Conservation (phyloP, 1,140 invertebrate species). For the Conus betulinus region DNA sequence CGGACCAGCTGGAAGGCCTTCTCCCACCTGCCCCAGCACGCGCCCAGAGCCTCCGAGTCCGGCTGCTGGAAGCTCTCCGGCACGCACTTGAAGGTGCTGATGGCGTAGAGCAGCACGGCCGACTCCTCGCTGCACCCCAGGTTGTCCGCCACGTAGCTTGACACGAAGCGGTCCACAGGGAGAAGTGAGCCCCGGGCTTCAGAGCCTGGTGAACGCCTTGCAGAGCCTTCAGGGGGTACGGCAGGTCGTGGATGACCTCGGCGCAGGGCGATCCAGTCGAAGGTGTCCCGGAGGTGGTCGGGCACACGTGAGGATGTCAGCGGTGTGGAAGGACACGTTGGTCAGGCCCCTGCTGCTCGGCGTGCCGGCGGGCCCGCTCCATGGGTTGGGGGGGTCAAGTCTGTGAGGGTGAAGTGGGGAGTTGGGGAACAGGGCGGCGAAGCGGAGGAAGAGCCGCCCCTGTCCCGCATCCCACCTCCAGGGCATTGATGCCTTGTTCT, state of each 20-base stretch:
- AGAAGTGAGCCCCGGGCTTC: slow-evolving; percentile 23
- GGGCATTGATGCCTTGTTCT: slow-evolving; percentile 35
- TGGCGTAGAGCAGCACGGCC: slow-evolving; percentile 7
- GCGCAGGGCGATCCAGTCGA: slow-evolving; percentile 43
- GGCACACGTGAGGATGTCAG: slow-evolving; percentile 45
- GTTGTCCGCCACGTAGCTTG: slow-evolving; percentile 12
- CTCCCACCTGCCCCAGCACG: slow-evolving; percentile 26
- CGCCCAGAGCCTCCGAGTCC: slow-evolving; percentile 28
- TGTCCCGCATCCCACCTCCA: slow-evolving; percentile 52
- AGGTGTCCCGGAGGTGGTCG: slow-evolving; percentile 37
- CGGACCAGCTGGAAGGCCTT: neutral
- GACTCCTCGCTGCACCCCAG: neutral
- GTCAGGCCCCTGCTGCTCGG: slow-evolving; percentile 31
- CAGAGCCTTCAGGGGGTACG: neutral
- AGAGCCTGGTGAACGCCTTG: neutral
- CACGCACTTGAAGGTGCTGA: slow-evolving; percentile 19
- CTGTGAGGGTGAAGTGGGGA: slow-evolving; percentile 45
- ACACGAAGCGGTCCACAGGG: slow-evolving; percentile 5
- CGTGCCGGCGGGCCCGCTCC: slow-evolving; percentile 29
- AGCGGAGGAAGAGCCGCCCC: slow-evolving; percentile 27
- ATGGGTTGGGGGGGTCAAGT: slow-evolving; percentile 31
- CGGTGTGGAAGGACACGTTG: slow-evolving; percentile 42
- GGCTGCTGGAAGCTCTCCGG: slow-evolving; percentile 26
- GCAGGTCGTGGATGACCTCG: slow-evolving; percentile 28
- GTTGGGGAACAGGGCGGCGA: slow-evolving; percentile 50